These are phyloP conservation scores for Catalaphyllia jardinei DNA, from an alignment of 64 coral and sea anemone species.

Conservation along the genomic window DNA sequence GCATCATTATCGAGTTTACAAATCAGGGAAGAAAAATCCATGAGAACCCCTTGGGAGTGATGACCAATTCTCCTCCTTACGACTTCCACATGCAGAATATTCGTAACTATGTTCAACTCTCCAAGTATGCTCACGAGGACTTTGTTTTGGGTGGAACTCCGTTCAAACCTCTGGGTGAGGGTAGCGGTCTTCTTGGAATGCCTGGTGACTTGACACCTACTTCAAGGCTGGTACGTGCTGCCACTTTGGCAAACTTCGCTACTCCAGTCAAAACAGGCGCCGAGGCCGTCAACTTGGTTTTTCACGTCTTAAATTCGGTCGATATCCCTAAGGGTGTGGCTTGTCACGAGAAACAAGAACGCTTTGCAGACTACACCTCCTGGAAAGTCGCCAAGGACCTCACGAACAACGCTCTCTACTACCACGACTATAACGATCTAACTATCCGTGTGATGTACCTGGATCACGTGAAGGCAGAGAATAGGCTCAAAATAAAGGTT, in stretches of 20 bases:
- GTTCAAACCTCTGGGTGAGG: background rate
- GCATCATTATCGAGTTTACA: conserved; percentile 17
- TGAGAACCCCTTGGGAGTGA: background rate
- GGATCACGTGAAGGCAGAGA: background rate
- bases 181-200: background rate
- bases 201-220: conserved; percentile 11
- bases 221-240: conserved; percentile 6
- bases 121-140: background rate
- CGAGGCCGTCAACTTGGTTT: background rate
- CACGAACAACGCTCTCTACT: background rate
- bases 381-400: conserved; percentile 16
- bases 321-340: background rate
- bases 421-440: background rate
- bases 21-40: background rate
- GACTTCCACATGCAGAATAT: conserved; percentile 9
- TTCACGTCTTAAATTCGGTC: conserved; percentile 1
- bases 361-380: background rate
- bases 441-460: background rate
- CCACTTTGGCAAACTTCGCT: background rate
- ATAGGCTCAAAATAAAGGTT: background rate
- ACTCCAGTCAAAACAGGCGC: background rate
- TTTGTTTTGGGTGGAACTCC: background rate
- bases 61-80: conserved; percentile 15
- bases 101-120: conserved; percentile 15
- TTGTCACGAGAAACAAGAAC: background rate